Evolutionary conservation across 2,888 invertebrate genomes (phyloP), one percentile per base, ranked within the genome.

Genomic region (Acrobasis consociella): DNA sequence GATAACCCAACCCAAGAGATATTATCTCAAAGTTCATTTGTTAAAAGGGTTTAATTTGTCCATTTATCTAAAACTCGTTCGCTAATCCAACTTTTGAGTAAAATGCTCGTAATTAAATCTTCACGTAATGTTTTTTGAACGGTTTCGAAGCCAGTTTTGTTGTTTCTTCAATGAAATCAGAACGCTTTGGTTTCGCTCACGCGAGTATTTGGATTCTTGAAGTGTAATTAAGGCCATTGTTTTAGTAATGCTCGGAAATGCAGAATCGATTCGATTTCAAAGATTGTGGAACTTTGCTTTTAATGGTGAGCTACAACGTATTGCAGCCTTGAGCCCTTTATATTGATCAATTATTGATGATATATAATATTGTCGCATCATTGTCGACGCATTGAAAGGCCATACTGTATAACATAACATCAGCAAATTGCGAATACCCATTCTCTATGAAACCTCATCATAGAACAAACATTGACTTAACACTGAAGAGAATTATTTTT

Each of bases 1-100:
- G 60, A 60, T 60, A 52, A 64, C 62, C 65, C 59, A 52, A 64
- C 62, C 65, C 59, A 50, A 39, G 64, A 42, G 66, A 65, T 67
- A 60, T 53, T 61, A 68, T 61, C 62, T 60, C 63, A 62, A n/a
- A 65, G 56, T 66, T 65, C 50, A 49, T 39, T 62, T 50, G 62
- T 63, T 64, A 59, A 52, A 62, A 46, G 51, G 49, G 46, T 61
- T 22, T 60, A 63, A 64, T 64, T 64, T 60, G 51, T 39, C 13
- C 51, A 46, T 63, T 63, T 64, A 56, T 62, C 52, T 63, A 53
- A 62, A 60, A 60, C 39, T 42, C 42, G 51, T 51, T 60, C 37
- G 51, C n/a, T 46, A 46, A 46, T n/a, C 38, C 22, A 13, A 38
- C 16, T n/a, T 60, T 7, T 17, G 49, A 10, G 13, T 59, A 37